Conservation (phyloP, 2,113 vertebrate species). For the Campylomormyrus tamandua region DNA sequence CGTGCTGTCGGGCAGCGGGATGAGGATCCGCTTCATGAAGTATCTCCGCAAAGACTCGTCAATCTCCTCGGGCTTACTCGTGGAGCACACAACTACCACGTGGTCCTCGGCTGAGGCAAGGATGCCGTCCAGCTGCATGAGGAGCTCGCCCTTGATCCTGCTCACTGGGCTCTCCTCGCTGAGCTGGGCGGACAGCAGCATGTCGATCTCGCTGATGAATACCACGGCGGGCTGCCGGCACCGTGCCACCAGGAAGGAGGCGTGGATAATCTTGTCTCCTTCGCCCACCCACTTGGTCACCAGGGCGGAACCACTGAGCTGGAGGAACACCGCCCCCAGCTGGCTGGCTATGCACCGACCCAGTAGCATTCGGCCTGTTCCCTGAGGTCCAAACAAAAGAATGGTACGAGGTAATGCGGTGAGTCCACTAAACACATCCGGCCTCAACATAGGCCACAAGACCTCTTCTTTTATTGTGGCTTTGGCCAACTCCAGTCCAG, state of each 20-base stretch:
- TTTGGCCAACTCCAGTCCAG: conserved; percentile 85
- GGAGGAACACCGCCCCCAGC: conserved; percentile 85
- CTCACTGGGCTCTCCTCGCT: conserved; percentile 83
- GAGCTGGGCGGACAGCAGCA: conserved; percentile 86
- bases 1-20: conserved; percentile 83
- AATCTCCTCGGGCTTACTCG: conserved; percentile 92
- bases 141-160: conserved; percentile 85
- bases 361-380: conserved; percentile 87
- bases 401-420: conserved; percentile 79
- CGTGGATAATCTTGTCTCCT: conserved; percentile 84
- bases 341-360: conserved; percentile 89
- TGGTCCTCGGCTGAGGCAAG: conserved; percentile 86
- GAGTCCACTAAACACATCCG: conserved; percentile 85
- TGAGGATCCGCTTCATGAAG: conserved; percentile 88
- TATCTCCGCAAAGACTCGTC: conserved; percentile 91
- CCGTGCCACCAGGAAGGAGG: conserved; percentile 85
- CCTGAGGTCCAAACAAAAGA: conserved; percentile 86
- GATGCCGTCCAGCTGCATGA: conserved; percentile 87
- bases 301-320: conserved; percentile 78
- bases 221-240: conserved; percentile 88
- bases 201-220: conserved; percentile 90
- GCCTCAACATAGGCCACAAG: conserved; percentile 89
- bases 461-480: conserved; percentile 88
- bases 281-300: conserved; percentile 89
- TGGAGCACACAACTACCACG: conserved; percentile 90